A percentile compares a stretch with the other conserved stretches of the same genome.
phyloP scores from a whole-genome alignment of 2,797 vertebrate species.

The Aselliscus stoliczkanus region DNA sequence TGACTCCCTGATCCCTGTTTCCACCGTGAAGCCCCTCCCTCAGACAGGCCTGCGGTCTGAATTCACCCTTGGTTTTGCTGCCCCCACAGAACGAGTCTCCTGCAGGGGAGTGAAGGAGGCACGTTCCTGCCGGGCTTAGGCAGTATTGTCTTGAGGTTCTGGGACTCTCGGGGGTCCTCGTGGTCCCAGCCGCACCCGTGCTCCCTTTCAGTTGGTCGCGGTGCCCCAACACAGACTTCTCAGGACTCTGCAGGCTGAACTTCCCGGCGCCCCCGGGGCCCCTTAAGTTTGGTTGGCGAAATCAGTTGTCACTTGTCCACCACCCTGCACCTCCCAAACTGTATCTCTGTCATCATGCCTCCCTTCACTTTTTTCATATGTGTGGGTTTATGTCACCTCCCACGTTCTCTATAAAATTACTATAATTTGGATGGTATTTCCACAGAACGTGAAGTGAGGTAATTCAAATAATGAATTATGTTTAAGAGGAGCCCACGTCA shows the following conservation, averaged over 20 bases:
- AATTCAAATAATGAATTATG: not conserved
- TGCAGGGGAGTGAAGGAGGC: rapidly evolving
- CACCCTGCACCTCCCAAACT: not conserved
- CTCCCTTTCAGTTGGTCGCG: not conserved
- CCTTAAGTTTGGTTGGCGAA: not conserved
- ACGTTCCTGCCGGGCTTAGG: not conserved
- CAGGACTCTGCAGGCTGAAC: not conserved
- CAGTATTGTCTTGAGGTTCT: not conserved
- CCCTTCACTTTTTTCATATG: not conserved
- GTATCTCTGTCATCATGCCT: too few species aligned
- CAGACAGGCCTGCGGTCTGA: not conserved
- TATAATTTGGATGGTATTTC: not conserved
- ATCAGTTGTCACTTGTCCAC: too few species aligned
- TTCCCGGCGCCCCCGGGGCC: not conserved
- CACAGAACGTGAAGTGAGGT: not conserved
- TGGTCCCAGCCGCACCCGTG: not conserved
- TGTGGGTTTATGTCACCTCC: not conserved
- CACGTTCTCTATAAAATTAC: not conserved
- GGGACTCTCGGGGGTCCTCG: too few species aligned
- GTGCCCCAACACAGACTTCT: not conserved
- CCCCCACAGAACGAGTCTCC: not conserved
- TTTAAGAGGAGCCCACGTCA: not conserved
- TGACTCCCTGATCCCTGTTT: not conserved
- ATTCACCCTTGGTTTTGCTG: not conserved
- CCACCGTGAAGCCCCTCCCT: not conserved